Evolutionary conservation across 1,140 invertebrate species (phyloP).

Genomic region (Trachelipus rathkii): DNA sequence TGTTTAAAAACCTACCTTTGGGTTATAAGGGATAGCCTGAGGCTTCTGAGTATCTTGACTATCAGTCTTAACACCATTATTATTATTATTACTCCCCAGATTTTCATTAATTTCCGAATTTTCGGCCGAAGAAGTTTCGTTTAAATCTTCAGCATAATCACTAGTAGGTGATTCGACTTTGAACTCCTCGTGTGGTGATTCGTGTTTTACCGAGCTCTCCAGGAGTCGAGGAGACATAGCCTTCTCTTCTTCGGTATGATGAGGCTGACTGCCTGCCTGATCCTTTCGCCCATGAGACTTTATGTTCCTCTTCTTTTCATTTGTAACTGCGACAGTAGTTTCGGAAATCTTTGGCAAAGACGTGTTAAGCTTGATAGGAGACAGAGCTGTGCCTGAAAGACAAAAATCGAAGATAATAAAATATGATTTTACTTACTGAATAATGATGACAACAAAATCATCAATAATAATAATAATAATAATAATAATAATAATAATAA

Average conservation of each 20-base stretch:
- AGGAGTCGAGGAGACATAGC: background rate
- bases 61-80: slow-evolving; percentile 35
- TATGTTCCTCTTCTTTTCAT: background rate
- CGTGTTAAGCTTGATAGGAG: slow-evolving; percentile 37
- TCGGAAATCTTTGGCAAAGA: background rate
- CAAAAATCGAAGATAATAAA: too few species aligned
- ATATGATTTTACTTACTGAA: too few species aligned
- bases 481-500: too few species aligned
- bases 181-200: background rate
- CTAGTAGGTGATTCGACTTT: slow-evolving; percentile 45
- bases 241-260: slow-evolving; percentile 13
- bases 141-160: slow-evolving; percentile 41
- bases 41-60: slow-evolving; percentile 32
- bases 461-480: too few species aligned
- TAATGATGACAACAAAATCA: too few species aligned
- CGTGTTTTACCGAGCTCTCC: background rate
- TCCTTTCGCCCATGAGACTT: background rate
- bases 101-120: slow-evolving; percentile 12
- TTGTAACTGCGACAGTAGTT: background rate
- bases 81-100: slow-evolving; percentile 31
- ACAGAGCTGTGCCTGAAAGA: slow-evolving; percentile 47
- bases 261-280: background rate
- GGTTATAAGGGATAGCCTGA: slow-evolving; percentile 35
- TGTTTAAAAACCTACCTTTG: slow-evolving; percentile 25
- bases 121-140: slow-evolving; percentile 18